Percentiles rank a stretch among this genome's conserved stretches.
Conservation (phyloP, 1,140 invertebrate species). For the Brachionus rotundiformis region DNA sequence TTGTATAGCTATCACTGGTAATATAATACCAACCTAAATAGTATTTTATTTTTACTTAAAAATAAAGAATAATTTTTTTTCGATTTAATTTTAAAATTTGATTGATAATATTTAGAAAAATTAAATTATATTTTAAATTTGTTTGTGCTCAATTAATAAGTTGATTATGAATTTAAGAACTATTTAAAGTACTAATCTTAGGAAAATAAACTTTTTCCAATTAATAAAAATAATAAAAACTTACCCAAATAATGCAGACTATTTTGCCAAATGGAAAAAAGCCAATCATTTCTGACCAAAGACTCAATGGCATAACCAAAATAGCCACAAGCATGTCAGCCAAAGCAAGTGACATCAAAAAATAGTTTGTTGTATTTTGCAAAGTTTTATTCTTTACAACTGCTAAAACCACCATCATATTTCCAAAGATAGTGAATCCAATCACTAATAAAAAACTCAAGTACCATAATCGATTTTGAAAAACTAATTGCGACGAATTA, state of each 20-base stretch:
- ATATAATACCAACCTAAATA: no score
- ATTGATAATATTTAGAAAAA: no score
- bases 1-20: no score
- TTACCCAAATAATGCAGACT: conserved; percentile 19
- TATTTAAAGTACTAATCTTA: no score
- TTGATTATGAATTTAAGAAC: no score
- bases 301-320: conserved; percentile 84
- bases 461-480: neutral
- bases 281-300: conserved; percentile 77
- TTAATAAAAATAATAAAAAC: conserved; percentile 34
- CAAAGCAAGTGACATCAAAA: conserved; percentile 59
- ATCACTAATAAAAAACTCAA: conserved; percentile 50
- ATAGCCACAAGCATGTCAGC: conserved; percentile 67
- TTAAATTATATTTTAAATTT: no score
- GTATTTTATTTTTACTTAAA: no score
- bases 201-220: neutral
- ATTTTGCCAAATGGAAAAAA: conserved; percentile 68
- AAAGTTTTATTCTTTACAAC: conserved; percentile 58
- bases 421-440: conserved; percentile 56
- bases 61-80: no score
- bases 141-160: no score
- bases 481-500: neutral
- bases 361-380: conserved; percentile 62
- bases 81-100: no score
- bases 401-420: conserved; percentile 60